These are phyloP conservation scores for Ceratosolen fusciceps DNA, from an alignment of 1,140 invertebrate genomes.

Conservation along the genomic window DNA sequence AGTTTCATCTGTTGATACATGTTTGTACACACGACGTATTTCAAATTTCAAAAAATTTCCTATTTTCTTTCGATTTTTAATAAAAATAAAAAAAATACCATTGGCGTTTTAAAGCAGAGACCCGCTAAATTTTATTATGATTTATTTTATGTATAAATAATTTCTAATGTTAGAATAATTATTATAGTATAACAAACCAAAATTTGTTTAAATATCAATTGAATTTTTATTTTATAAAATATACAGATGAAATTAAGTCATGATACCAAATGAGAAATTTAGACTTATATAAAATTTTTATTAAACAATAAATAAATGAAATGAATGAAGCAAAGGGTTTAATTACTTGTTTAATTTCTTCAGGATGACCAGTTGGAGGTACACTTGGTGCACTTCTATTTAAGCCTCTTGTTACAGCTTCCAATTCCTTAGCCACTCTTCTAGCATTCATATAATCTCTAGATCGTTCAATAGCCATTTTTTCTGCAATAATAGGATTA, in stretches of 20 bases:
- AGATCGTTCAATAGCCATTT: slow-evolving; percentile 91
- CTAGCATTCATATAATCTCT: slow-evolving; percentile 98
- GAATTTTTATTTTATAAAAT: slow-evolving; percentile 47
- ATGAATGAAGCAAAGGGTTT: slow-evolving; percentile 40
- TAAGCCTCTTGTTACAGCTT: slow-evolving; percentile 93
- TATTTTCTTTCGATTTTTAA: too few relatives aligned
- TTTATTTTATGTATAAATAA: not conserved
- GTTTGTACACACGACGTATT: too few relatives aligned
- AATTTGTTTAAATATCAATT: slow-evolving; percentile 22
- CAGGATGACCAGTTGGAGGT: slow-evolving; percentile 90
- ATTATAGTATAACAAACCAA: not conserved
- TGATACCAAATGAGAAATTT: slow-evolving; percentile 7
- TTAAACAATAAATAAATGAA: slow-evolving; percentile 36
- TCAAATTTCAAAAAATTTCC: too few relatives aligned
- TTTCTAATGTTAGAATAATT: not conserved
- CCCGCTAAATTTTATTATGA: not conserved
- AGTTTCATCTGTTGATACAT: too few relatives aligned
- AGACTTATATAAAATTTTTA: slow-evolving; percentile 31
- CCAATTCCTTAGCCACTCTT: slow-evolving; percentile 96
- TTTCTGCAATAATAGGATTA: slow-evolving; percentile 95
- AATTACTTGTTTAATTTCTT: slow-evolving; percentile 92
- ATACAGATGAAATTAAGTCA: slow-evolving; percentile 30
- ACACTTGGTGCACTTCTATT: slow-evolving; percentile 95
- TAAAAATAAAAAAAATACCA: too few relatives aligned
- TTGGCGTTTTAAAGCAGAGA: too few relatives aligned